A percentile compares a stretch with the other conserved stretches of the same genome.
These are phyloP conservation scores for Tinea pellionella DNA, from an alignment of 2,888 invertebrate genomes.

Conservation along the genomic window DNA sequence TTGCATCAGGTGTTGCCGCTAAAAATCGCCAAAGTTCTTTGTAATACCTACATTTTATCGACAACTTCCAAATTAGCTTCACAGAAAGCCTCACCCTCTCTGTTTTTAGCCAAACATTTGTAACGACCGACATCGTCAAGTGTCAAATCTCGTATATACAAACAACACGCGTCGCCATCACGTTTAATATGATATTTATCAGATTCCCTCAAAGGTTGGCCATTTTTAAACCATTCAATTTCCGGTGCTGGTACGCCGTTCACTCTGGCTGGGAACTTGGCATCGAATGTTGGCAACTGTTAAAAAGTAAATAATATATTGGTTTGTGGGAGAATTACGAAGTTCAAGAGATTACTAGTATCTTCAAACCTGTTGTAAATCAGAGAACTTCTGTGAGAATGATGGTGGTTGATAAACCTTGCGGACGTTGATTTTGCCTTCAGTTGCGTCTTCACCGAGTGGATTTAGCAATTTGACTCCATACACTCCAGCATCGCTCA, in stretches of 20 bases:
- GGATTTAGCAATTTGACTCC: slow-evolving; percentile 81
- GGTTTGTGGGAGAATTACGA: no score
- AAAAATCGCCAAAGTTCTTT: neutral
- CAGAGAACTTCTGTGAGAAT: slow-evolving; percentile 80
- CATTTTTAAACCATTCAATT: slow-evolving; percentile 88
- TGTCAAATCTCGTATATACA: slow-evolving; percentile 78
- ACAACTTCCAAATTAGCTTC: slow-evolving; percentile 81
- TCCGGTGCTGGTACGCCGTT: slow-evolving; percentile 86
- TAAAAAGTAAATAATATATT: neutral
- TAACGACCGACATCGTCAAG: slow-evolving; percentile 79
- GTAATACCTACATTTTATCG: slow-evolving; percentile 79
- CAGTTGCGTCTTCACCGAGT: slow-evolving; percentile 77
- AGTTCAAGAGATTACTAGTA: no score
- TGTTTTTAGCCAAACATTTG: slow-evolving; percentile 82
- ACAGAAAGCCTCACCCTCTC: slow-evolving; percentile 82
- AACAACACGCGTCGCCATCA: slow-evolving; percentile 83
- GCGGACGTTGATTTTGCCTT: slow-evolving; percentile 78
- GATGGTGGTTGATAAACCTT: slow-evolving; percentile 84
- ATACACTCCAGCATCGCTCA: slow-evolving; percentile 83
- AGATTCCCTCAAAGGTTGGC: slow-evolving; percentile 74
- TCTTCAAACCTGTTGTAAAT: slow-evolving; percentile 70
- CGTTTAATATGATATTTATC: slow-evolving; percentile 80
- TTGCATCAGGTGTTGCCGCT: no score
- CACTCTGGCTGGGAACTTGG: slow-evolving; percentile 85
- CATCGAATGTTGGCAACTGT: slow-evolving; percentile 80